Conservation (phyloP, 2,797 vertebrate species). For the Rhinophrynus dorsalis region DNA sequence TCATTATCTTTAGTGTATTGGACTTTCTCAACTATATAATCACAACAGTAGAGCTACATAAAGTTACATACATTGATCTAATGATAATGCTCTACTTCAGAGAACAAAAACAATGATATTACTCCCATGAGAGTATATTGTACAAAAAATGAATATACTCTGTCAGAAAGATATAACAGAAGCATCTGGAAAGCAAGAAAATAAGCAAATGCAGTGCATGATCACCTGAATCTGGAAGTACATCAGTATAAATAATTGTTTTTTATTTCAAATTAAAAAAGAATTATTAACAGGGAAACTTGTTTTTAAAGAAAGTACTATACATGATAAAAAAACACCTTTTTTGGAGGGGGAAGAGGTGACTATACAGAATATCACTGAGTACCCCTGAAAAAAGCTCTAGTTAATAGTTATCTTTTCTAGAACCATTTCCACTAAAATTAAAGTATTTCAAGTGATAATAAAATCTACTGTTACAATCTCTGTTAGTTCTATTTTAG, state of each 20-base stretch:
- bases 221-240: conserved; percentile 6
- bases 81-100: conserved; percentile 49
- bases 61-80: conserved; percentile 51
- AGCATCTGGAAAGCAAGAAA: conserved; percentile 15
- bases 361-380: no score
- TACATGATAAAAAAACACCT: no score
- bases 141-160: conserved; percentile 41
- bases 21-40: conserved; percentile 50
- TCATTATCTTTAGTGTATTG: conserved; percentile 51
- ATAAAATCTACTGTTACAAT: no score
- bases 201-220: conserved; percentile 29
- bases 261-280: conserved; percentile 18
- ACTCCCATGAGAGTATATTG: conserved; percentile 43
- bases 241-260: conserved; percentile 1
- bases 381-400: no score
- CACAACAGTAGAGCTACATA: conserved; percentile 48
- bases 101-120: conserved; percentile 52
- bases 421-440: no score
- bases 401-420: no score
- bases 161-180: conserved; percentile 35
- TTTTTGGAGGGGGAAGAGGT: no score
- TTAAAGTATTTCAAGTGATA: no score
- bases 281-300: conserved; percentile 29
- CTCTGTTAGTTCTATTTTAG: no score
- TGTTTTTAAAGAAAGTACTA: no score